Evolutionary conservation across 1,140 invertebrate genomes (phyloP).

Genomic region (Drosophila athabasca): DNA sequence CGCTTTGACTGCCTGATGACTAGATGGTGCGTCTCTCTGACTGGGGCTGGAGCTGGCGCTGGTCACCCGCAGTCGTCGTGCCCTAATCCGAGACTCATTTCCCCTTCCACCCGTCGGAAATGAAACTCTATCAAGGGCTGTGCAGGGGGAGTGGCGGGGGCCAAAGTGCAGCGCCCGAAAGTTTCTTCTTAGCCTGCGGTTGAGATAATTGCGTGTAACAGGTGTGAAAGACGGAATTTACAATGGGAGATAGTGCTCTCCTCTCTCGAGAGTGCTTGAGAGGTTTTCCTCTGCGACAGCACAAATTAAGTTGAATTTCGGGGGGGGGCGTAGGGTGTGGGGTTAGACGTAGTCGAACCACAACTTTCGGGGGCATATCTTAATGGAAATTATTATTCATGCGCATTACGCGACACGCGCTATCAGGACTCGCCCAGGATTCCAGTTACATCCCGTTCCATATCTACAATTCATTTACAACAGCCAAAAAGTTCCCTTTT

Average conservation of each 20-base stretch:
- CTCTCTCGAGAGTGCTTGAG: slow-evolving; percentile 20
- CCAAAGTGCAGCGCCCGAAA: slow-evolving; percentile 59
- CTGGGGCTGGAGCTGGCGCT: neutral
- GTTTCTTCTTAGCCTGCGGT: slow-evolving; percentile 64
- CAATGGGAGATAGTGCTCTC: slow-evolving; percentile 65
- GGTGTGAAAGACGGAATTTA: slow-evolving; percentile 82
- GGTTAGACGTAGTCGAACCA: neutral
- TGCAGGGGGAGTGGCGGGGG: neutral
- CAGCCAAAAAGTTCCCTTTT: slow-evolving; percentile 35
- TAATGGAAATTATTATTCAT: slow-evolving; percentile 76
- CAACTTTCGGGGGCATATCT: slow-evolving; percentile 24
- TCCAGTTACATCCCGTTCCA: slow-evolving; percentile 40
- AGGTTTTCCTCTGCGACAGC: slow-evolving; percentile 29
- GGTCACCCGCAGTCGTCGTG: slow-evolving; percentile 42
- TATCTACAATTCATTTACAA: slow-evolving; percentile 52
- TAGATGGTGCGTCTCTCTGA: slow-evolving; percentile 4
- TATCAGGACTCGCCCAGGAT: slow-evolving; percentile 44
- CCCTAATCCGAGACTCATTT: slow-evolving; percentile 81
- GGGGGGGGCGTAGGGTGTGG: too few relatives aligned
- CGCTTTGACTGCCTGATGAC: slow-evolving; percentile 56
- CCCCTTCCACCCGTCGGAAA: slow-evolving; percentile 58
- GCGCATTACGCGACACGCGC: slow-evolving; percentile 44
- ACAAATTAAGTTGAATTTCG: slow-evolving; percentile 69
- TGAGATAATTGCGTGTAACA: slow-evolving; percentile 79
- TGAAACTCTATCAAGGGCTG: slow-evolving; percentile 53